Base-by-base conservation (phyloP, 2,888 invertebrate genomes). In the Lagria hirta region DNA sequence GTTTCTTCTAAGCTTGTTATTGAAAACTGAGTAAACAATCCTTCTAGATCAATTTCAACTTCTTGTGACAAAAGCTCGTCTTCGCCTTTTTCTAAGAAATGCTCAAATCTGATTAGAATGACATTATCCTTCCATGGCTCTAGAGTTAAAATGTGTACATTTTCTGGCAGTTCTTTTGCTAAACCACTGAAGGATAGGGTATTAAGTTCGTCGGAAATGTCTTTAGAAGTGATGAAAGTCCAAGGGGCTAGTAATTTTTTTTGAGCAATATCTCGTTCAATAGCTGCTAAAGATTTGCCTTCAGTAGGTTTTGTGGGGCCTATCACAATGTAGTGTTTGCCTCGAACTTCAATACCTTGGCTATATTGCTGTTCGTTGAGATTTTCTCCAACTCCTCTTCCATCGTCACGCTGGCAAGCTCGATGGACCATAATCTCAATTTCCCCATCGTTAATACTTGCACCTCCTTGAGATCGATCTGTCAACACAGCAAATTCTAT, bases 371-470 rank as follows among this genome's bases (percentile, higher is more conserved):
- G 77, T 70, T 98, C 97, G 62, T 95, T 88, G 1, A 98, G 69
- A 0, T 92, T 83, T 70, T 97, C 95, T 0, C 78, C 88, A 0
- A 97, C 94, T 0, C 42, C 42, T 34, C 42, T 26, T 7, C 84
- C 85, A 65, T 98, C 97, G 58, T 98, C 97, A 24, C 78, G 75
- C 1, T 92, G 63, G 5, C 91, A 66, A 30, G 95, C 76, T 36
- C 97, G 79, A 62, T 97, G 96, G 58, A 88, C 78, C 84, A 84
- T 84, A 0, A 84, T 61, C 58, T 84, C 83, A 1, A 83, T 56
- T 50, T 81, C 75, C 1, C 84, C 83, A 24, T 79, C 75, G 1
- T 70, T 66, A 33, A 78, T 74, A 2, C 81, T 80, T 0, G 78
- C 74, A 0, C 80, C 83, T 0, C 82, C 83, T 60, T 84, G 78